phyloP scores from a whole-genome alignment of 2,888 invertebrate genomes.

The Lithosia quadra region DNA sequence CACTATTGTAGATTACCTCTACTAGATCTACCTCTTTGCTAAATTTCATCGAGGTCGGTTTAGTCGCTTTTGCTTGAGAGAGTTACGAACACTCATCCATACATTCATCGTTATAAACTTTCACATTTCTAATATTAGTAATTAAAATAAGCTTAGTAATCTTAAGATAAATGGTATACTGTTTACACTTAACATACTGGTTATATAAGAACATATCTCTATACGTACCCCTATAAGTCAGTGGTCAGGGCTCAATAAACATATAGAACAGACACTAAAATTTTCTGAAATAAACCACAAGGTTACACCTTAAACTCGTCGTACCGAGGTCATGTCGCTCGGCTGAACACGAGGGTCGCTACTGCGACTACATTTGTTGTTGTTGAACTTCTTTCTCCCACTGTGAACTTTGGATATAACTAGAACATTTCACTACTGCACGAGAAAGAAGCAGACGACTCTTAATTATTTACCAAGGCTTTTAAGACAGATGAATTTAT shows the following conservation, averaged over 20 bases:
- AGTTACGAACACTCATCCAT: too few relatives aligned
- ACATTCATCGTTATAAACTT: too few relatives aligned
- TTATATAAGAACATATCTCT: neutral
- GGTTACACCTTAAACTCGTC: slow-evolving; percentile 36
- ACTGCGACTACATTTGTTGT: slow-evolving; percentile 45
- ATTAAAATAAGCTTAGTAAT: too few relatives aligned
- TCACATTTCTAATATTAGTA: too few relatives aligned
- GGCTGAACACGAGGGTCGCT: slow-evolving; percentile 39
- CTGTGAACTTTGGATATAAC: slow-evolving; percentile 40
- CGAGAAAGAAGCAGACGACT: slow-evolving; percentile 30
- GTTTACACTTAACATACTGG: neutral
- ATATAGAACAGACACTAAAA: neutral
- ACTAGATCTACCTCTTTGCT: too few relatives aligned
- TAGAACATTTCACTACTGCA: slow-evolving; percentile 26
- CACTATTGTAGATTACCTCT: too few relatives aligned
- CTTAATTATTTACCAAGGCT: slow-evolving; percentile 41
- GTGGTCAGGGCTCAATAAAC: neutral
- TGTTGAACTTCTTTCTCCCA: slow-evolving; percentile 43
- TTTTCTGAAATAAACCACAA: slow-evolving; percentile 25
- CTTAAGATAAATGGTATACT: too few relatives aligned
- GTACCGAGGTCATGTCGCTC: slow-evolving; percentile 40
- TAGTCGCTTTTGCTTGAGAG: too few relatives aligned
- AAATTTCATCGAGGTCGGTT: too few relatives aligned
- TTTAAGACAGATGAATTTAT: slow-evolving; percentile 45
- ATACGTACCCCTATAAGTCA: neutral